Percentiles rank a stretch among this genome's conserved stretches.
Conservation (phyloP, 2,797 vertebrate species). For the Australoheros facetus region DNA sequence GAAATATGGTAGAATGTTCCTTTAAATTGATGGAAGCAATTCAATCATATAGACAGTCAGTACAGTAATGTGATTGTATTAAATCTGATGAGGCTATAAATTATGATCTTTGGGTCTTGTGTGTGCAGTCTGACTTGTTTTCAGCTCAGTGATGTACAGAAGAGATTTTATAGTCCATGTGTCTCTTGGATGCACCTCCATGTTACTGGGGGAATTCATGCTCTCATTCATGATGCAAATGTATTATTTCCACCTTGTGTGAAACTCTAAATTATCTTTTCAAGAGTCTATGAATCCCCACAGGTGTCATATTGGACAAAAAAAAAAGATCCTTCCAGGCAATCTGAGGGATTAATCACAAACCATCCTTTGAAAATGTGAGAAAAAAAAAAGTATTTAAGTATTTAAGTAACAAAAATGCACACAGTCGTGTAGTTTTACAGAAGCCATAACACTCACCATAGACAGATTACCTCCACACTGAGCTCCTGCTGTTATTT, state of each 20-base stretch:
- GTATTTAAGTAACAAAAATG: neutral
- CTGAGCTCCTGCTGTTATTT: too few relatives aligned
- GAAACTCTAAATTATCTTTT: neutral
- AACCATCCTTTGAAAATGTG: neutral
- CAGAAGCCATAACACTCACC: neutral
- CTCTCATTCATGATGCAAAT: too few relatives aligned
- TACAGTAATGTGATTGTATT: neutral
- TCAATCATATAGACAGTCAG: neutral
- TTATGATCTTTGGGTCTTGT: rapidly evolving
- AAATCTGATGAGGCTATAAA: neutral
- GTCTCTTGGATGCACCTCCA: neutral
- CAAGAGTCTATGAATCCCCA: neutral
- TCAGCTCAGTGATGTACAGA: neutral
- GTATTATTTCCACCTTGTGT: neutral
- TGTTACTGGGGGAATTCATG: too few relatives aligned
- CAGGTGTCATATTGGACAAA: rapidly evolving
- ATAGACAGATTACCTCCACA: neutral
- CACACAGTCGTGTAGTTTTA: neutral
- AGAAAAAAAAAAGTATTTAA: neutral
- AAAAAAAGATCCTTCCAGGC: neutral
- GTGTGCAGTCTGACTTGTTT: neutral
- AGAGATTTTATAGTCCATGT: neutral
- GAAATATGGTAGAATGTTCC: neutral
- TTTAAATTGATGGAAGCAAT: neutral
- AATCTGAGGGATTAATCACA: rapidly evolving